Base-by-base conservation (phyloP, 1,140 invertebrate species). In the Drosophila serrata region DNA sequence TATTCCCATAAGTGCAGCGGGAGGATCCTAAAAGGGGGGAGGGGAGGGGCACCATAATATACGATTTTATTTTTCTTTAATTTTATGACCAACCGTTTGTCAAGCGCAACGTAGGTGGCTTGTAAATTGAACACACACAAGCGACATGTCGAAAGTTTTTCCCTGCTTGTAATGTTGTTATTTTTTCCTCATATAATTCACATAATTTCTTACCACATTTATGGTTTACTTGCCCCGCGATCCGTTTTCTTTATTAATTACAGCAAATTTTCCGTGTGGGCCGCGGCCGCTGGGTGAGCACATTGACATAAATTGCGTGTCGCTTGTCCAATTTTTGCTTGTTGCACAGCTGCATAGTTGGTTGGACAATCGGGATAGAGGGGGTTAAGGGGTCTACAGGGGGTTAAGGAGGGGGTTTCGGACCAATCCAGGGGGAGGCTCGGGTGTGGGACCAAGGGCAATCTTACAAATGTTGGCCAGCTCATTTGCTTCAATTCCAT, bases 401-500 rank as follows among this genome's bases (percentile, higher is more conserved):
- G 48, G 35, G 48, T 22, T 11, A 27, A 8, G 17, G 11, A 24
- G 22, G 56, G 15, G 22, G 15, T 17, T 17, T n/a, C n/a, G n/a
- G 19, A 8, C 35, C 12, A 24, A 24, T 55, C 17, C 15, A 35
- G 51, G 11, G 19, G 56, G 56, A 31, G 24, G 48, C 31, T 22
- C 51, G 56, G 35, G 27, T n/a, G 13, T 46, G 37, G 48, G 27
- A 69, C 51, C 51, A 58, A 58, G 68, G 64, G 67, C 68, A 57
- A 70, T 67, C 75, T 90, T 85, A 91, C 88, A 91, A 91, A 91
- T 91, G 88, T 91, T 91, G 79, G 64, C 69, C 75, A 88, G 88
- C 88, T 91, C 88, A 91, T 91, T 91, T 91, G 88, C 88, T 74
- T 91, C 88, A 91, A 91, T 90, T 91, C 88, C 88, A 91, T 91